These are phyloP conservation scores for Daubentonia madagascariensis DNA, from an alignment of 2,113 vertebrate species.

Conservation along the genomic window DNA sequence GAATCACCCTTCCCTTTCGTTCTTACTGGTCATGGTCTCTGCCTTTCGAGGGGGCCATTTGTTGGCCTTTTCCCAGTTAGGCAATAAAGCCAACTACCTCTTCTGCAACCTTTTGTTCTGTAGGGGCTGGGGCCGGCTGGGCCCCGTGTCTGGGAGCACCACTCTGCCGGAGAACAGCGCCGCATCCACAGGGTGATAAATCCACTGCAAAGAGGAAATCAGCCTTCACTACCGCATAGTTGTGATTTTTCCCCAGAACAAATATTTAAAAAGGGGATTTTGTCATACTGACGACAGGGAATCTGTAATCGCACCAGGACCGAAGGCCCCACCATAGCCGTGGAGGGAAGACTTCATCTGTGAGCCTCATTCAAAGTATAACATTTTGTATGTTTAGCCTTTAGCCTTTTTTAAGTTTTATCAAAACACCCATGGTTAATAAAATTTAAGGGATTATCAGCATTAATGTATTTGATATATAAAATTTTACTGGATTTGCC, in stretches of 20 bases:
- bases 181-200: accelerated
- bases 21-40: not conserved
- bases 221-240: not conserved
- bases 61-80: not conserved
- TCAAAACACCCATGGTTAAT: not conserved
- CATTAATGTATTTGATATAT: accelerated
- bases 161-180: accelerated
- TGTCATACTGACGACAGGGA: not conserved
- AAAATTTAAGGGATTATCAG: not conserved
- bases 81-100: not conserved
- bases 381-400: not conserved
- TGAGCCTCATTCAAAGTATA: not conserved
- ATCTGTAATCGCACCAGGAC: accelerated
- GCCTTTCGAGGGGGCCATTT: accelerated
- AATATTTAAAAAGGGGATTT: not conserved
- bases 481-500: not conserved
- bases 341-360: not conserved
- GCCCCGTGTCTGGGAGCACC: accelerated
- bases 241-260: not conserved
- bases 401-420: not conserved
- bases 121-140: accelerated
- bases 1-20: slow-evolving; percentile 24
- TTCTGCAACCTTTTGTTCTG: accelerated
- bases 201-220: accelerated
- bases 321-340: accelerated